A percentile compares a stretch with the other conserved stretches of the same genome.
Evolutionary conservation across 1,140 invertebrate species (phyloP).

Genomic region (Drosophila pallidifrons): DNA sequence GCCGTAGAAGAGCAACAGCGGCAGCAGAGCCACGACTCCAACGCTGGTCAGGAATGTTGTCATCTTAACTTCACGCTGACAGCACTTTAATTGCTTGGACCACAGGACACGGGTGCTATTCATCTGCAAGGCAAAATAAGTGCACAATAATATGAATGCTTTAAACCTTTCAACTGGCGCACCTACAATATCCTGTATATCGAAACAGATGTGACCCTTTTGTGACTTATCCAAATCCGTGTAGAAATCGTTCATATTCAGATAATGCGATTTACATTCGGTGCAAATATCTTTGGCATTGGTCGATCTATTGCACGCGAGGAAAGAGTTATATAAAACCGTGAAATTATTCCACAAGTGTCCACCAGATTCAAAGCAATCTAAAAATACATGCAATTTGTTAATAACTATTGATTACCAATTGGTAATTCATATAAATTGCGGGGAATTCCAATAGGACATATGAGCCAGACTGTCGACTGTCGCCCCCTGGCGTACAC

Average conservation of each 20-base stretch:
- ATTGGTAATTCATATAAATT: no score
- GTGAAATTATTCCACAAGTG: conserved; percentile 42
- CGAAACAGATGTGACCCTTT: conserved; percentile 71
- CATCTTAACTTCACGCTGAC: conserved; percentile 63
- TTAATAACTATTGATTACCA: no score
- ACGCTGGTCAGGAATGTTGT: conserved; percentile 49
- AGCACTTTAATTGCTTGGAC: conserved; percentile 73
- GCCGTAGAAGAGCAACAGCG: conserved; percentile 65
- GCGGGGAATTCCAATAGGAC: no score
- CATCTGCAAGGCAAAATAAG: conserved; percentile 52
- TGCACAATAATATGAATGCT: background rate
- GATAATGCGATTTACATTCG: conserved; percentile 45
- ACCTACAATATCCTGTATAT: conserved; percentile 72
- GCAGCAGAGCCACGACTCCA: conserved; percentile 48
- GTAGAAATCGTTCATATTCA: conserved; percentile 64
- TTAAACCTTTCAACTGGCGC: no score
- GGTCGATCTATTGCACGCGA: background rate
- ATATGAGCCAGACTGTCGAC: no score
- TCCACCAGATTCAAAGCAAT: conserved; percentile 47
- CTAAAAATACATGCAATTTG: conserved; percentile 28
- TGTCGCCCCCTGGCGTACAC: no score
- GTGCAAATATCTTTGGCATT: conserved; percentile 30
- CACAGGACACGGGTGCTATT: conserved; percentile 70
- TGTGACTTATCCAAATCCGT: conserved; percentile 56
- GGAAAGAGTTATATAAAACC: background rate